A percentile compares a stretch with the other conserved stretches of the same genome.
phyloP scores from a whole-genome alignment of 2,113 vertebrate genomes.

The Pseudolaguvia tuberculata region DNA sequence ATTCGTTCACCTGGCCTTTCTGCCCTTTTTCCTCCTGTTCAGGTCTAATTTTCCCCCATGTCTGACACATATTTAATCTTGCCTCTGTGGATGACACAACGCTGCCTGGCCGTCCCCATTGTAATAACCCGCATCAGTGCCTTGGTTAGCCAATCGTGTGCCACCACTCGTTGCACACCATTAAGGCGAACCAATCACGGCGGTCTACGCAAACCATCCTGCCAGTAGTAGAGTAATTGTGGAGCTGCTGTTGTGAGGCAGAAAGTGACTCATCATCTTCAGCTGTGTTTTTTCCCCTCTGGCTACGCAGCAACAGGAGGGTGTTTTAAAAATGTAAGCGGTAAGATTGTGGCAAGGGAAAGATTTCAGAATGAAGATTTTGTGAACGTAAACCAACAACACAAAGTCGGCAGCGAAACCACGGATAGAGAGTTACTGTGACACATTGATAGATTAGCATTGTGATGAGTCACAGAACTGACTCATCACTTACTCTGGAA shows the following conservation, averaged over 20 bases:
- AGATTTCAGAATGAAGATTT: background rate
- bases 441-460: background rate
- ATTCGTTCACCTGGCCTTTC: conserved; percentile 1
- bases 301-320: conserved; percentile 32
- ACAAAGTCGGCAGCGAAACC: background rate
- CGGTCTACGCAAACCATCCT: conserved; percentile 9
- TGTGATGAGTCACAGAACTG: conserved; percentile 14
- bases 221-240: conserved; percentile 29
- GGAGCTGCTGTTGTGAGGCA: conserved; percentile 43
- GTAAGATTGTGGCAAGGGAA: background rate
- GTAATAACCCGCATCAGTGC: conserved; percentile 15
- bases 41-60: background rate
- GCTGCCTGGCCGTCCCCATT: conserved; percentile 12
- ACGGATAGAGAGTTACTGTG: background rate
- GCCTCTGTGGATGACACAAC: conserved; percentile 6
- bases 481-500: background rate
- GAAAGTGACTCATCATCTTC: conserved; percentile 42
- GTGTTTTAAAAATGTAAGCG: background rate
- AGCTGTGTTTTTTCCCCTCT: conserved; percentile 19
- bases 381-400: conserved; percentile 1
- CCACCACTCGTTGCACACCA: background rate
- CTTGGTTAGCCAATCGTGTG: conserved; percentile 16
- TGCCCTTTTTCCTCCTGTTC: conserved; percentile 1
- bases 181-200: conserved; percentile 10
- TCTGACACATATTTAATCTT: conserved; percentile 8